Percentiles rank a stretch among this genome's conserved stretches.
Conservation (phyloP, 2,113 vertebrate species). For the Numenius arquata region DNA sequence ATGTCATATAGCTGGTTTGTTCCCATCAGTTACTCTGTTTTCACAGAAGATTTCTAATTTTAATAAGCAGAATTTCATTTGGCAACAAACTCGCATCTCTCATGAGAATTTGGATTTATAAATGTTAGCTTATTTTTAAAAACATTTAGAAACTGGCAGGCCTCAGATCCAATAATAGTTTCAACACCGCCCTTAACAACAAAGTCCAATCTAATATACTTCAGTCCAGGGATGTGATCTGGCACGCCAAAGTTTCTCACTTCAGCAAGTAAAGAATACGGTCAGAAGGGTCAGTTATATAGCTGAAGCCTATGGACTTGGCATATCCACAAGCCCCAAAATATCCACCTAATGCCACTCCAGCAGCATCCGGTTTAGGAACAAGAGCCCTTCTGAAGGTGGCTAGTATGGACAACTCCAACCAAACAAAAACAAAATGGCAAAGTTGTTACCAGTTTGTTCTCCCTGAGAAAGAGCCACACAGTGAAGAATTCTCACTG, state of each 20-base stretch:
- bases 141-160: slow-evolving; percentile 34
- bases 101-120: slow-evolving; percentile 48
- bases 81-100: slow-evolving; percentile 1
- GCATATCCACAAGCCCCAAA: background rate
- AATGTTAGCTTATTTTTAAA: slow-evolving; percentile 38
- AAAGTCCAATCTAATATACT: background rate
- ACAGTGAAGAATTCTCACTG: background rate
- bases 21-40: background rate
- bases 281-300: background rate
- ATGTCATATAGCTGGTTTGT: slow-evolving; percentile 15
- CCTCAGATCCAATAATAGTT: slow-evolving; percentile 36
- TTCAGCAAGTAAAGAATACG: background rate
- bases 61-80: slow-evolving; percentile 27
- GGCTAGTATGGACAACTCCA: background rate
- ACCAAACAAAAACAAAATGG: background rate
- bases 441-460: background rate
- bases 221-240: background rate
- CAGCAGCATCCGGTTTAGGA: background rate
- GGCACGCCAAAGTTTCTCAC: background rate
- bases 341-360: background rate
- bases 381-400: background rate
- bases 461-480: background rate
- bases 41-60: slow-evolving; percentile 49
- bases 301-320: background rate
- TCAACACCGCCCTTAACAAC: slow-evolving; percentile 18